Base-by-base conservation (phyloP, 2,113 vertebrate genomes). In the Semicossyphus pulcher region DNA sequence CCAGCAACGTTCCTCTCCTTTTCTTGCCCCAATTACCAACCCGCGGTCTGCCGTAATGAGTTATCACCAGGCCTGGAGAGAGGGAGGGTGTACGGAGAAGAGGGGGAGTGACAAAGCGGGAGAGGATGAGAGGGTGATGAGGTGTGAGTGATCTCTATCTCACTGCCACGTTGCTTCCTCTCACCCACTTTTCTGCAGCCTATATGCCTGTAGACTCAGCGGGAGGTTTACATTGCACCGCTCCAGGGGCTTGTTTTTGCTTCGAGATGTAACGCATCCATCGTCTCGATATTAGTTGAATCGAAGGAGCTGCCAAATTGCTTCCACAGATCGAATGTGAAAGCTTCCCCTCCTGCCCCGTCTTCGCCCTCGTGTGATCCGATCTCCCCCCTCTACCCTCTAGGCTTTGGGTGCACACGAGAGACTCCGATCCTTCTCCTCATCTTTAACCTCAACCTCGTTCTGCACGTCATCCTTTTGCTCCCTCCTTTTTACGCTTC, bases 41-140 rank as follows among this genome's bases (percentile, higher is more conserved):
- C 80, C 78, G 74, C 72, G 60, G 72, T 73, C 68, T 80, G 69
- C 61, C 72, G 60, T 86, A 86, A 86, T 89, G 80, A 92, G 73
- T 89, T 84, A 75, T 89, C 59, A 65, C 72, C 71, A 41, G 45
- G 77, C 69, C 18, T 62, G 72, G 25, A 15, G 61, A 39, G 76
- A 58, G 45, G 62, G 65, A 67, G 71, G 58, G 58, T 49, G 62
- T 51, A 28, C 39, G 52, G n/a, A 49, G 26, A 9, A 39, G 36
- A 54, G 49, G 20, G 39, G 37, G 28, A 61, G 64, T 65, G 75
- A 72, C 1, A 10, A 32, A 42, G 61, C 41, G 41, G 37, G 60
- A 34, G 28, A 36, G 39, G 60, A 51, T 44, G 72, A 72, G 59
- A 42, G 73, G 83, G 64, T 39, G 87, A 78, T 81, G 89, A 86